These are phyloP conservation scores for Montipora foliosa DNA, from an alignment of 64 coral and sea anemone genomes.

Conservation along the genomic window DNA sequence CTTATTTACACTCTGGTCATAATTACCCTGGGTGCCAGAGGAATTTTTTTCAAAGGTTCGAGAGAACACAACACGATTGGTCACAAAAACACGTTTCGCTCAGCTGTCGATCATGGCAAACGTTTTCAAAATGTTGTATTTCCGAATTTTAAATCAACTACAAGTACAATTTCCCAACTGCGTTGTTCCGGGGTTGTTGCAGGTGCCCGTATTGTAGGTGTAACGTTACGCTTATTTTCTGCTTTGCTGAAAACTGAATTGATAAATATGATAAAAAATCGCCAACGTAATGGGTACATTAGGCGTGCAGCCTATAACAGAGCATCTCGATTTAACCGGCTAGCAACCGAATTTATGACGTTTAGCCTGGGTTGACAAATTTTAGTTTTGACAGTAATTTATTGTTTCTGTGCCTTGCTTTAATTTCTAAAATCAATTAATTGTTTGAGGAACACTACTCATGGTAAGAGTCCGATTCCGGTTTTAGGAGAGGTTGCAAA, in stretches of 20 bases:
- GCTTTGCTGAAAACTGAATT: background rate
- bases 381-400: background rate
- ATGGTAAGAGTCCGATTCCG: background rate
- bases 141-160: background rate
- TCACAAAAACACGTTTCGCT: background rate
- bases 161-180: background rate
- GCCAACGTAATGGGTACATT: too few species aligned
- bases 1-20: background rate
- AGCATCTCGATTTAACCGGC: too few species aligned
- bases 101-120: background rate
- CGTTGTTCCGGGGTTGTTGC: too few species aligned
- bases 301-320: too few species aligned
- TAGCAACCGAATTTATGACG: too few species aligned
- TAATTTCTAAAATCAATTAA: background rate
- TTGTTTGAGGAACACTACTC: background rate
- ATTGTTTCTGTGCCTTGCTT: background rate
- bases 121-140: background rate
- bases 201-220: too few species aligned
- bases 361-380: background rate
- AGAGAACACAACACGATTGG: too few species aligned
- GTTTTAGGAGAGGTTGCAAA: too few species aligned
- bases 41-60: too few species aligned
- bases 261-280: too few species aligned
- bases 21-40: too few species aligned
- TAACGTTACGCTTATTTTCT: background rate